phyloP scores from a whole-genome alignment of 2,888 invertebrate genomes.

The Pseudococcus longispinus region DNA sequence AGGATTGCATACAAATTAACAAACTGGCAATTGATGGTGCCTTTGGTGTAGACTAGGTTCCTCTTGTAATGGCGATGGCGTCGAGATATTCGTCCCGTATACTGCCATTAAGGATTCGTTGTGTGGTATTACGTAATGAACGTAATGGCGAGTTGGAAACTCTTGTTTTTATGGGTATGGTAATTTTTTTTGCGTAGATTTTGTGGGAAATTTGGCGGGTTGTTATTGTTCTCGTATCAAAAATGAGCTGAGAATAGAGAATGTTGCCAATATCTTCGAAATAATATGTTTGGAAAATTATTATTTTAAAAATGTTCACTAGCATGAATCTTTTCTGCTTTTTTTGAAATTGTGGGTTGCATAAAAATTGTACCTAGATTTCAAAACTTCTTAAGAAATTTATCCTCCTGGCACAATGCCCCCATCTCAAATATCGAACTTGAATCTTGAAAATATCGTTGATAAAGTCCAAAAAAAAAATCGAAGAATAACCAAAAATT shows the following conservation, averaged over 20 bases:
- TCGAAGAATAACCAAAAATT: too few species aligned
- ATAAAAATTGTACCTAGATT: background rate
- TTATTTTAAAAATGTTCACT: too few species aligned
- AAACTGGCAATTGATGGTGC: background rate
- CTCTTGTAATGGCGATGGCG: background rate
- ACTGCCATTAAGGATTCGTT: background rate
- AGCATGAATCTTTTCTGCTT: too few species aligned
- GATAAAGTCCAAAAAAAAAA: too few species aligned
- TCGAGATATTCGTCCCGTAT: background rate
- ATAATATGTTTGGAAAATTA: too few species aligned
- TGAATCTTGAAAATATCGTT: too few species aligned
- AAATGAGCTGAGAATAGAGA: too few species aligned
- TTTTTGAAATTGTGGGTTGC: too few species aligned
- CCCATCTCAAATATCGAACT: background rate
- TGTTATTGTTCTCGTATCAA: too few species aligned
- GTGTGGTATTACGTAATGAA: background rate
- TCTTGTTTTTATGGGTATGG: background rate
- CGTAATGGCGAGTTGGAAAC: background rate
- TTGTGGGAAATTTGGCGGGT: too few species aligned
- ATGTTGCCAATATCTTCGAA: too few species aligned
- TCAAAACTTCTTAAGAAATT: background rate
- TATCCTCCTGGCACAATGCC: background rate
- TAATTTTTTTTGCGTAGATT: background rate
- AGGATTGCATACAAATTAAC: conserved; percentile 26
- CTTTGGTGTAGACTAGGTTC: background rate